Conservation (phyloP, 2,888 invertebrate species). For the Cheilosia urbana region DNA sequence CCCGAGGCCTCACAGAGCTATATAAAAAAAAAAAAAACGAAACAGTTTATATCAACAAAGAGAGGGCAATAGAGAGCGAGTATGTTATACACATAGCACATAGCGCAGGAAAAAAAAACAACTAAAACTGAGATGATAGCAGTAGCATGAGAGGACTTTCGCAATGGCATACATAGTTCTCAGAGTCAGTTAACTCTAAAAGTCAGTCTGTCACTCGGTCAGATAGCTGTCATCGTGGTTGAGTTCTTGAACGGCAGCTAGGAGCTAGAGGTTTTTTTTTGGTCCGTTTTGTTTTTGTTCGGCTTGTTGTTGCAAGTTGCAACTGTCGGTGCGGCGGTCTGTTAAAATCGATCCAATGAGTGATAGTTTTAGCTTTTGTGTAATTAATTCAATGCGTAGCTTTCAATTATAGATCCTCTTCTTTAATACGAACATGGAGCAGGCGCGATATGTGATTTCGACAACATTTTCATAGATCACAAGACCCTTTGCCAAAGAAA, state of each 20-base stretch:
- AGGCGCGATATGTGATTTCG: not conserved
- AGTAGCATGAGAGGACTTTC: slow-evolving; percentile 29
- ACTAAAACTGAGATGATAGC: slow-evolving; percentile 31
- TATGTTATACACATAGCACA: slow-evolving; percentile 12
- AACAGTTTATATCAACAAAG: slow-evolving; percentile 13
- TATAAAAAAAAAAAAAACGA: not conserved
- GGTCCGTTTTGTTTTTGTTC: not conserved
- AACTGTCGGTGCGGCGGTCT: not conserved
- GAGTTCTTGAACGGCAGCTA: not conserved
- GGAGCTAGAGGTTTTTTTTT: not conserved
- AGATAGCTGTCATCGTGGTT: slow-evolving; percentile 31
- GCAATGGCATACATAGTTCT: slow-evolving; percentile 20
- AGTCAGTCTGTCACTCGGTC: slow-evolving; percentile 36
- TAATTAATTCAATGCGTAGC: not conserved
- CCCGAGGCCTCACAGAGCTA: not conserved
- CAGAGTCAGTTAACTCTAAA: slow-evolving; percentile 26
- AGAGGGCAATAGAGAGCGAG: slow-evolving; percentile 16
- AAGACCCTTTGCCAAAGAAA: not conserved
- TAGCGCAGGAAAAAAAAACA: not conserved
- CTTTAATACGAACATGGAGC: not conserved
- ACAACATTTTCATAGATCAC: not conserved
- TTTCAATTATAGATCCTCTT: not conserved
- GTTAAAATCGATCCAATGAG: not conserved
- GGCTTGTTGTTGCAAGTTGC: not conserved
- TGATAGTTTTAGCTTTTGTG: not conserved